A percentile compares a stretch with the other conserved stretches of the same genome.
These are phyloP conservation scores for Patiria pectinifera DNA, from an alignment of 53 echinoderm and acorn worm species.

Conservation along the genomic window DNA sequence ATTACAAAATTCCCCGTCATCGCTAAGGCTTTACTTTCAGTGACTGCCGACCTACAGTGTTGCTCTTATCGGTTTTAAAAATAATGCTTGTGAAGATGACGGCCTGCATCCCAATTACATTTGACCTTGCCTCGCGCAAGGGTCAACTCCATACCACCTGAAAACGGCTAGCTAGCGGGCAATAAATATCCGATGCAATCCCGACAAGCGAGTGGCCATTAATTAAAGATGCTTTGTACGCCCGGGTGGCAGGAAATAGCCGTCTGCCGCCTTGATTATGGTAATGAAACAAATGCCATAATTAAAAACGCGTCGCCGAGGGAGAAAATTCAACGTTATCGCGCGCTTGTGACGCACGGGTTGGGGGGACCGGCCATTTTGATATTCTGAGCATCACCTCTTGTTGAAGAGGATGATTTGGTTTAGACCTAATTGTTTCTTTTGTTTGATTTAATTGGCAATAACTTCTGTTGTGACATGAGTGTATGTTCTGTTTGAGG, in stretches of 20 bases:
- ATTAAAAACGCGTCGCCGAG: neutral
- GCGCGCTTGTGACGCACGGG: neutral
- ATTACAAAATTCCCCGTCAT: too few relatives aligned
- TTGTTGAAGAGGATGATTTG: neutral
- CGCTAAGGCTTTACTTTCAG: too few relatives aligned
- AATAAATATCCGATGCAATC: neutral
- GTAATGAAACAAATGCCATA: neutral
- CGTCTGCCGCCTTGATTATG: conserved; percentile 21
- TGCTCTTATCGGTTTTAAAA: neutral
- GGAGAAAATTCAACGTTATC: neutral
- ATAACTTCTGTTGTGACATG: neutral
- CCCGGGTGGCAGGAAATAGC: conserved; percentile 5
- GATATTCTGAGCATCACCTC: neutral
- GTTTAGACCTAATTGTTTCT: neutral
- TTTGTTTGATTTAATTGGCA: neutral
- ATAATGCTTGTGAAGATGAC: neutral
- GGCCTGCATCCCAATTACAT: neutral
- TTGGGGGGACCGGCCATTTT: neutral
- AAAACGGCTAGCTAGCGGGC: neutral
- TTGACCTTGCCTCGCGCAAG: neutral
- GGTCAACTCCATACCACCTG: neutral
- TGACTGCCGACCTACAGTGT: too few relatives aligned
- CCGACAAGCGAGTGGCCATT: neutral
- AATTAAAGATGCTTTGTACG: conserved; percentile 5
- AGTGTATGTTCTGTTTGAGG: neutral